phyloP scores from a whole-genome alignment of 2,797 vertebrate genomes.

The Falco columbarius region DNA sequence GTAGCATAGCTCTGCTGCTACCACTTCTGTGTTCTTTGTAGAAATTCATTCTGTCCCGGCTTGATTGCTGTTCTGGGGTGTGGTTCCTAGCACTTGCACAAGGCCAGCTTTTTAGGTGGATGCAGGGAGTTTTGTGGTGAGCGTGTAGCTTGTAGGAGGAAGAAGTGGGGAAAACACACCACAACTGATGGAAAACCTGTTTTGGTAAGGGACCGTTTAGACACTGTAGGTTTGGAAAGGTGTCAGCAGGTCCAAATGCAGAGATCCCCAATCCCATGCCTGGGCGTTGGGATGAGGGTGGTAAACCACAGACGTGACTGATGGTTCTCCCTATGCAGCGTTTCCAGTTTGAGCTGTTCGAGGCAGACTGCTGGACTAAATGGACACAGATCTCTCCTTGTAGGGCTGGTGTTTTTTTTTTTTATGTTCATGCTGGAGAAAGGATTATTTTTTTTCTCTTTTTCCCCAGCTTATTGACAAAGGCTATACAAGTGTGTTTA shows the following conservation, averaged over 20 bases:
- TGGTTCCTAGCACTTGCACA: not conserved
- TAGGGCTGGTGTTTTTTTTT: not conserved
- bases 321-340: rapidly evolving
- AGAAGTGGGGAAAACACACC: not conserved
- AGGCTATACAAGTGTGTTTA: not conserved
- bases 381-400: not conserved
- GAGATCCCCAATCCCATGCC: not conserved
- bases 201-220: not conserved
- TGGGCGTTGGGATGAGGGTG: not conserved
- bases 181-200: not conserved
- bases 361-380: not conserved
- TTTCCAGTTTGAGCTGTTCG: not conserved
- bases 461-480: not conserved
- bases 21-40: not conserved
- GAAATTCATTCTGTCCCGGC: not conserved
- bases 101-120: not conserved
- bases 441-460: not conserved
- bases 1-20: not conserved
- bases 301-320: not conserved
- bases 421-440: not conserved
- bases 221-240: not conserved
- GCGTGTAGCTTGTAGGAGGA: not conserved
- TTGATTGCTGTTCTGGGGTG: not conserved
- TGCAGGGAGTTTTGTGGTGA: not conserved
- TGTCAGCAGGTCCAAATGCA: not conserved